phyloP scores from a whole-genome alignment of 2,113 vertebrate genomes.

The Cebus imitator region DNA sequence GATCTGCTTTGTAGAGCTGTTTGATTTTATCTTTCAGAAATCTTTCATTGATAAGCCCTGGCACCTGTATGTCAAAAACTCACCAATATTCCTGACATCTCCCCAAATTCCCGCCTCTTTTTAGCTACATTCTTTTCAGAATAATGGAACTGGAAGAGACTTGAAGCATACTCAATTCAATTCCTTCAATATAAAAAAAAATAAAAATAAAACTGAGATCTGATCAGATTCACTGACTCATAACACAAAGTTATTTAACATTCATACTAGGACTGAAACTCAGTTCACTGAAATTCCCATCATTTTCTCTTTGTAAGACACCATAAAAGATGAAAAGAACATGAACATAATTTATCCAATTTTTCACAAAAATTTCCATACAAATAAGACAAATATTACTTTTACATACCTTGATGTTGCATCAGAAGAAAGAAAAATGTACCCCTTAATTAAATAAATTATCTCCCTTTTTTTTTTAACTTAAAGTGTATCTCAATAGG shows the following conservation, averaged over 20 bases:
- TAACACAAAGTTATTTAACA: not conserved
- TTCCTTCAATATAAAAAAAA: not conserved
- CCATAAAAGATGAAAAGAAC: not conserved
- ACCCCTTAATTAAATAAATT: not conserved
- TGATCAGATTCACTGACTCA: not conserved
- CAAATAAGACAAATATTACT: not conserved
- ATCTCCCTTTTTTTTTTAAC: not conserved
- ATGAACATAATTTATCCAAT: not conserved
- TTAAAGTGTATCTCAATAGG: not conserved
- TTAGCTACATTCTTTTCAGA: accelerated
- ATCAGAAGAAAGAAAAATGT: not conserved
- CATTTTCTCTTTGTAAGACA: not conserved
- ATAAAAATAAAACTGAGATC: not conserved
- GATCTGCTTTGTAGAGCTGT: accelerated
- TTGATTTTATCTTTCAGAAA: not conserved
- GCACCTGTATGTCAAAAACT: not conserved
- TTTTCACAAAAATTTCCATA: not conserved
- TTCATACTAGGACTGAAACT: not conserved
- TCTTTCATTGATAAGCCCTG: not conserved
- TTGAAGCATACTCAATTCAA: not conserved
- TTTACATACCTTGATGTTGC: not conserved
- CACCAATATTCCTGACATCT: not conserved
- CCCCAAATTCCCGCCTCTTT: not conserved
- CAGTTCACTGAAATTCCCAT: not conserved
- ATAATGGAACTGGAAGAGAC: not conserved